A percentile compares a stretch with the other conserved stretches of the same genome.
These are phyloP conservation scores for Caenorhabditis angaria DNA, from an alignment of 2,888 invertebrate species.

Conservation along the genomic window DNA sequence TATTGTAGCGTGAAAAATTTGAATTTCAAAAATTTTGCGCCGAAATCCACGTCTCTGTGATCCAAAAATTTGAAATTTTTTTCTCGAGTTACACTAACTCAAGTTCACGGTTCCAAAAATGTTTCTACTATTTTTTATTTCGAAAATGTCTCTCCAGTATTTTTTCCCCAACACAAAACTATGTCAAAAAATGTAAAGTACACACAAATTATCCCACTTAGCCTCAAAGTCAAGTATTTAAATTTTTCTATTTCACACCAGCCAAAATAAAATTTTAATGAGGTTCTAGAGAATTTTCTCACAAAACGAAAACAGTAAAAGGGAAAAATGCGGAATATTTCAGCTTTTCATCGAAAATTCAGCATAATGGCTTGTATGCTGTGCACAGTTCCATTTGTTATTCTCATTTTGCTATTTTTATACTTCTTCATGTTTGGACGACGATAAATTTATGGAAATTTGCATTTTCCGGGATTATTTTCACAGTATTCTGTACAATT, in stretches of 20 bases:
- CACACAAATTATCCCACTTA: constrained; percentile 4
- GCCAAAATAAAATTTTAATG: not conserved
- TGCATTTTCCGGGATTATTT: no score
- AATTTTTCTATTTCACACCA: constrained; percentile 1
- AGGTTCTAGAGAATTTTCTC: not conserved
- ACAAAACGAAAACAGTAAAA: not conserved
- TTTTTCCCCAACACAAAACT: not conserved
- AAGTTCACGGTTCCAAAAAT: no score
- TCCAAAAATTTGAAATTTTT: no score
- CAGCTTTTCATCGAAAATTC: constrained; percentile 19
- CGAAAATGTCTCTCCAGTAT: no score
- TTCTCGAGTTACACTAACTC: no score
- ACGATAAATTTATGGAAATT: constrained; percentile 16
- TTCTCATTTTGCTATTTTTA: constrained; percentile 34
- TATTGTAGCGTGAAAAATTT: no score
- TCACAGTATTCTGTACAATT: no score
- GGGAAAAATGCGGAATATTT: constrained; percentile 2
- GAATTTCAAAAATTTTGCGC: no score
- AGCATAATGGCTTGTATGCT: constrained; percentile 40
- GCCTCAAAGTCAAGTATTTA: not conserved
- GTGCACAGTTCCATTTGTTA: constrained; percentile 38
- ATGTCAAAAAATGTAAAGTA: constrained; percentile 24
- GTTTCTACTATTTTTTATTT: no score
- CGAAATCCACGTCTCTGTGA: no score
- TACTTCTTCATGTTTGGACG: constrained; percentile 46